Conservation (phyloP, 2,888 invertebrate genomes). For the Heliconius aoede region DNA sequence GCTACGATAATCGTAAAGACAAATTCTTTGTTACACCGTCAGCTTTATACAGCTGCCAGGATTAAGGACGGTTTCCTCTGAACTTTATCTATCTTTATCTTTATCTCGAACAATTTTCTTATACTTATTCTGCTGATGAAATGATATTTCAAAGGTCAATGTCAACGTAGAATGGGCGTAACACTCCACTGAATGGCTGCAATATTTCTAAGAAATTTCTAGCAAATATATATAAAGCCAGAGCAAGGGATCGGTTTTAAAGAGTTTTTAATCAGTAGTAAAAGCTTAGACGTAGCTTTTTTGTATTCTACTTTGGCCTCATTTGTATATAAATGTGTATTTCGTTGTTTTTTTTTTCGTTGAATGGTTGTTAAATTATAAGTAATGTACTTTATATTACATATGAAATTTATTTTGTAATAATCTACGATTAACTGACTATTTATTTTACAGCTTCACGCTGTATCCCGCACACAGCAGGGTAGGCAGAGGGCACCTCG, state of each 20-base stretch:
- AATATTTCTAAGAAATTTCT: conserved; percentile 33
- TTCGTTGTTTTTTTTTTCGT: background rate
- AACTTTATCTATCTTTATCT: conserved; percentile 16
- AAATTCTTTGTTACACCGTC: conserved; percentile 32
- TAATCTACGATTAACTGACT: too few species aligned
- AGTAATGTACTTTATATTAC: too few species aligned
- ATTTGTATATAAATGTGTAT: conserved; percentile 9
- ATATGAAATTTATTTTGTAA: too few species aligned
- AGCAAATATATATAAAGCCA: conserved; percentile 15
- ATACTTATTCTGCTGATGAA: conserved; percentile 37
- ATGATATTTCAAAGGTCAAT: conserved; percentile 41
- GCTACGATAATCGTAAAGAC: conserved; percentile 30
- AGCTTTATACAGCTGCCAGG: conserved; percentile 25
- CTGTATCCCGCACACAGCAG: too few species aligned
- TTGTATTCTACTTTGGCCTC: conserved; percentile 9
- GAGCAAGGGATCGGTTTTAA: conserved; percentile 22
- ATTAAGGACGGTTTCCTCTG: conserved; percentile 39
- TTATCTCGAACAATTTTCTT: conserved; percentile 44
- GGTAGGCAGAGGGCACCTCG: too few species aligned
- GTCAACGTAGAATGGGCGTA: conserved; percentile 32
- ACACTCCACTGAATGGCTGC: conserved; percentile 26
- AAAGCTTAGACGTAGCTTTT: conserved; percentile 21
- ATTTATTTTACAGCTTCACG: too few species aligned
- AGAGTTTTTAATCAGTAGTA: conserved; percentile 28
- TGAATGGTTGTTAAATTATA: background rate